Evolutionary conservation across 2,797 vertebrate species (phyloP).

Genomic region (Pantherophis alleghaniensis): DNA sequence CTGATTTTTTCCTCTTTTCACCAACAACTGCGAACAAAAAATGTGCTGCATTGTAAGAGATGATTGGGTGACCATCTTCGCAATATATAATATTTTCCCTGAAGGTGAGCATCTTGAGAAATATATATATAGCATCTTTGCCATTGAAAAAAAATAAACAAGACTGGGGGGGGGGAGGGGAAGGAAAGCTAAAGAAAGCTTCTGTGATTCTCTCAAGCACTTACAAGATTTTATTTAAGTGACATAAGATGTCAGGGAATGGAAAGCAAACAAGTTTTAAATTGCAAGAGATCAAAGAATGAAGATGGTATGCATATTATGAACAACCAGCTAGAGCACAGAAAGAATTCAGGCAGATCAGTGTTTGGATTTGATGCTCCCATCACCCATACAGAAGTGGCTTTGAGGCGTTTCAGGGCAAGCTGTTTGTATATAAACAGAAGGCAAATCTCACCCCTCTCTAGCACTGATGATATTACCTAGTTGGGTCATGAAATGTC

Average conservation of each 20-base stretch:
- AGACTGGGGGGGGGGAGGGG: neutral
- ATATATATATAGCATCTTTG: neutral
- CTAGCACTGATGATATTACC: too few relatives aligned
- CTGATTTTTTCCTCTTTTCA: neutral
- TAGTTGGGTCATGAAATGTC: too few relatives aligned
- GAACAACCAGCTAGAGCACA: constrained; percentile 61
- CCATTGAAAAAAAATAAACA: constrained; percentile 12
- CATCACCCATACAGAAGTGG: neutral
- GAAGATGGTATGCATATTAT: constrained; percentile 58
- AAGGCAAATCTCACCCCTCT: too few relatives aligned
- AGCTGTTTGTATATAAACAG: too few relatives aligned
- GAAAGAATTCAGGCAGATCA: constrained; percentile 56
- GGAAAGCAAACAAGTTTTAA: constrained; percentile 55
- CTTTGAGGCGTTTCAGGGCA: neutral
- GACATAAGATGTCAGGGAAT: constrained; percentile 55
- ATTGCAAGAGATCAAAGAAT: constrained; percentile 52
- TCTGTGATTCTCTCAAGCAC: constrained; percentile 56
- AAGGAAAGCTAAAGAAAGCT: constrained; percentile 44
- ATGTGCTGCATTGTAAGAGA: constrained; percentile 26
- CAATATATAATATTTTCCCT: constrained; percentile 43
- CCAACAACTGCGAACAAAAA: constrained; percentile 31
- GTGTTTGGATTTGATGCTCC: neutral
- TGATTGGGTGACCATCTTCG: neutral
- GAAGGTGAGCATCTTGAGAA: constrained; percentile 9
- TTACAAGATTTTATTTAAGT: constrained; percentile 42